These are phyloP conservation scores for Gadus macrocephalus DNA, from an alignment of 2,113 vertebrate species.

Conservation along the genomic window DNA sequence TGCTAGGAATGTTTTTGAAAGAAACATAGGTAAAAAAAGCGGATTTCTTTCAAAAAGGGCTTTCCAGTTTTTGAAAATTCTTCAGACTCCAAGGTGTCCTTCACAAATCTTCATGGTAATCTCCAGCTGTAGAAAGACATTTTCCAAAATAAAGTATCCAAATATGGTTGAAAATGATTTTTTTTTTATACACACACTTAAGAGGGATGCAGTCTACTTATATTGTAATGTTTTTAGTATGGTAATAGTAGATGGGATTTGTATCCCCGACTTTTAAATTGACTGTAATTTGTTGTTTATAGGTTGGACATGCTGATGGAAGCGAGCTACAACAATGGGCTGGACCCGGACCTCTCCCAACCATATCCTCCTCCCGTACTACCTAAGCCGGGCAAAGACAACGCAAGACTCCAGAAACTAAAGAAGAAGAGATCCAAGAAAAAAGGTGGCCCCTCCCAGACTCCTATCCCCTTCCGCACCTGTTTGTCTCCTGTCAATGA, in stretches of 20 bases:
- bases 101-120: constrained; percentile 60
- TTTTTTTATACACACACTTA: no score
- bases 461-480: constrained; percentile 73
- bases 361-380: constrained; percentile 78
- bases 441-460: constrained; percentile 61
- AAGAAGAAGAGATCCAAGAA: constrained; percentile 81
- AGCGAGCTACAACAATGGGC: constrained; percentile 52
- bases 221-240: no score
- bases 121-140: constrained; percentile 50
- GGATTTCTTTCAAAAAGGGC: background rate
- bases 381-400: constrained; percentile 88
- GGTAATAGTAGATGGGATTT: background rate
- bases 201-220: no score
- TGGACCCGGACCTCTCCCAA: constrained; percentile 53
- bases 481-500: constrained; percentile 89
- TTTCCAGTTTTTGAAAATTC: background rate
- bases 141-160: background rate
- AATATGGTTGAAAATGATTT: background rate
- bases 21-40: background rate
- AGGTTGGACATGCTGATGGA: constrained; percentile 79
- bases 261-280: constrained; percentile 16
- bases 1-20: background rate
- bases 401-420: constrained; percentile 81
- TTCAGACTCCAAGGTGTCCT: constrained; percentile 7
- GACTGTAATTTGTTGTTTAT: constrained; percentile 51